These are phyloP conservation scores for Zaprionus nigranus DNA, from an alignment of 1,140 invertebrate genomes.

Conservation along the genomic window DNA sequence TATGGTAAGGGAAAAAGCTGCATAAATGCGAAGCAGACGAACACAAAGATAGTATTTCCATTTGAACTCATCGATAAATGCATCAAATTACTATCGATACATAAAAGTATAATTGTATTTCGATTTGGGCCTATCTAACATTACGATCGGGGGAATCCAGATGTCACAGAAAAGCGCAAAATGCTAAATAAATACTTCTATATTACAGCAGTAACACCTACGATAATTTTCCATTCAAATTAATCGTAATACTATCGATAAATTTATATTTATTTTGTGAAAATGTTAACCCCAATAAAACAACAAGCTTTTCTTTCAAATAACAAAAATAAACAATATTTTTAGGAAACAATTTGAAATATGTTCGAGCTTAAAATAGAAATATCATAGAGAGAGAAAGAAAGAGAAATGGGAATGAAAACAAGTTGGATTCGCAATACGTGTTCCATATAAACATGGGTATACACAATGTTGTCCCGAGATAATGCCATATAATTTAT, in stretches of 20 bases:
- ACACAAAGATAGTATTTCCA: neutral
- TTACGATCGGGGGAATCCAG: too few relatives aligned
- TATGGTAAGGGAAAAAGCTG: neutral
- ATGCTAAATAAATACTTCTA: neutral
- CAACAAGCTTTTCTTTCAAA: neutral
- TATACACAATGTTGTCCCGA: neutral
- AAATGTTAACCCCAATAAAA: conserved; percentile 1
- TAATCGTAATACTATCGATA: neutral
- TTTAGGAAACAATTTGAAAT: conserved; percentile 12
- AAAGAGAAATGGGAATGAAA: neutral
- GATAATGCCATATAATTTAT: conserved; percentile 10
- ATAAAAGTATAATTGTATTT: neutral
- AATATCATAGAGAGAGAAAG: neutral
- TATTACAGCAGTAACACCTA: neutral
- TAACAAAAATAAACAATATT: neutral
- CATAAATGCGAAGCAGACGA: neutral
- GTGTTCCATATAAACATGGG: neutral
- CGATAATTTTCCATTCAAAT: neutral
- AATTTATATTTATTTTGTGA: neutral
- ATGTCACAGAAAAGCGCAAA: neutral
- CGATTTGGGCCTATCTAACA: neutral
- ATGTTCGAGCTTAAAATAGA: conserved; percentile 11
- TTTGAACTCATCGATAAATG: neutral
- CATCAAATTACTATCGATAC: neutral
- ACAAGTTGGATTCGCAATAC: neutral